Evolutionary conservation across 2,113 vertebrate genomes (phyloP).

Genomic region (Osmerus eperlanus): DNA sequence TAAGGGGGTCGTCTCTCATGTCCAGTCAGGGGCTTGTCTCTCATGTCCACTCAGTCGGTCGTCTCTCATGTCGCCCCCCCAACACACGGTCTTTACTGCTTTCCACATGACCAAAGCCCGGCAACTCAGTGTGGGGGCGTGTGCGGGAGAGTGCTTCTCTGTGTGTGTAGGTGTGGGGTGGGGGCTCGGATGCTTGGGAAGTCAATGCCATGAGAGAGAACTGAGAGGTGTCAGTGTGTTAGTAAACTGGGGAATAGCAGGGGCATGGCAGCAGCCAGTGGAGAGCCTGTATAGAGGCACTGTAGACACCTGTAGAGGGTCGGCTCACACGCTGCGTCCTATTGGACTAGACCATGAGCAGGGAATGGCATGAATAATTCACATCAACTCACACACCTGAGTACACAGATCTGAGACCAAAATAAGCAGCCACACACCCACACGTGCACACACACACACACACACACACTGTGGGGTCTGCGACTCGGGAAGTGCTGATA

Average conservation of each 20-base stretch:
- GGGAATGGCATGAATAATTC: background rate
- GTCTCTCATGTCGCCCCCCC: too few relatives aligned
- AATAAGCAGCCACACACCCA: background rate
- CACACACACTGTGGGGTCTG: background rate
- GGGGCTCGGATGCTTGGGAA: constrained; percentile 6
- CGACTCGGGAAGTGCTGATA: background rate
- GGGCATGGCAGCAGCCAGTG: constrained; percentile 1
- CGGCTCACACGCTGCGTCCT: background rate
- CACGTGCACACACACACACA: background rate
- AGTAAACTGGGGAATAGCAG: constrained; percentile 28
- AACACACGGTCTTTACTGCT: too few relatives aligned
- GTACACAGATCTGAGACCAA: background rate
- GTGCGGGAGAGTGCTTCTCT: background rate
- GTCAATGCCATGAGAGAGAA: constrained; percentile 17
- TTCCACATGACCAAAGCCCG: too few relatives aligned
- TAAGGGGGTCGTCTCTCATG: too few relatives aligned
- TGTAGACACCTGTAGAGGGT: background rate
- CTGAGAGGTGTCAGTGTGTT: background rate
- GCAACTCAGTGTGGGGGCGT: background rate
- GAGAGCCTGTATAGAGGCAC: background rate
- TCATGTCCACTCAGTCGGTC: too few relatives aligned
- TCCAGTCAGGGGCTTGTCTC: too few relatives aligned
- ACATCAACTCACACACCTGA: background rate
- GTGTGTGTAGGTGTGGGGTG: background rate
- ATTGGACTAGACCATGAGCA: background rate